Evolutionary conservation across 2,888 invertebrate genomes (phyloP).

Genomic region (Andrena fulva): DNA sequence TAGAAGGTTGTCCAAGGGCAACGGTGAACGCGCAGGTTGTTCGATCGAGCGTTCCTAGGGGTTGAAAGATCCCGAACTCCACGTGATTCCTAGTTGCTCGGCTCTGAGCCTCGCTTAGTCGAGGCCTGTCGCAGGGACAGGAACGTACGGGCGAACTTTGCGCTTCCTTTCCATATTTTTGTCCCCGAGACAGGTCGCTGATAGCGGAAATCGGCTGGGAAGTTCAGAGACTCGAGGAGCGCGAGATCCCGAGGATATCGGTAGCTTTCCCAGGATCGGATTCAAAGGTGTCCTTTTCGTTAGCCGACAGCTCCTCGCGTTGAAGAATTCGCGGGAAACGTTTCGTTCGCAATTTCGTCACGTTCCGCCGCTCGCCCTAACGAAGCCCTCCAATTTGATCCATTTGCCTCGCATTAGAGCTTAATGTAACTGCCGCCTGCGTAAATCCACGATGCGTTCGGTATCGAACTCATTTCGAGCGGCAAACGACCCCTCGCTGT

Average conservation of each 20-base stretch:
- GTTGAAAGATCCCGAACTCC: slow-evolving; percentile 8
- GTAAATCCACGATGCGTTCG: neutral
- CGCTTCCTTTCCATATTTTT: slow-evolving; percentile 8
- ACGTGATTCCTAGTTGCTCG: too few relatives aligned
- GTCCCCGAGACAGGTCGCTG: neutral
- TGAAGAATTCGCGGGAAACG: neutral
- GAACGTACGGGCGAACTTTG: slow-evolving; percentile 18
- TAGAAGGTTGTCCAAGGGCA: neutral
- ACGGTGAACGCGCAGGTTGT: slow-evolving; percentile 7
- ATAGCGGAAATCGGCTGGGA: neutral
- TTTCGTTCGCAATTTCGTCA: neutral
- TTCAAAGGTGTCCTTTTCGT: neutral
- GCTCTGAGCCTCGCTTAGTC: neutral
- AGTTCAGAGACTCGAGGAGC: neutral
- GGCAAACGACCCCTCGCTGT: slow-evolving; percentile 8
- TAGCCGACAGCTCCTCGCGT: neutral
- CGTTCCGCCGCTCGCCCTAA: neutral
- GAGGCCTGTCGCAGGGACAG: slow-evolving; percentile 1
- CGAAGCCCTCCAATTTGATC: slow-evolving; percentile 8
- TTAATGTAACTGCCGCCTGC: neutral
- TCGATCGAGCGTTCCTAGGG: neutral
- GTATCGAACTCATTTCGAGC: slow-evolving; percentile 3
- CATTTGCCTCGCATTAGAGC: slow-evolving; percentile 17
- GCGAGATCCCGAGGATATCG: neutral
- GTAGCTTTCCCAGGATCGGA: neutral